These are phyloP conservation scores for Pteropus rufus DNA, from an alignment of 2,797 vertebrate genomes.

Conservation along the genomic window DNA sequence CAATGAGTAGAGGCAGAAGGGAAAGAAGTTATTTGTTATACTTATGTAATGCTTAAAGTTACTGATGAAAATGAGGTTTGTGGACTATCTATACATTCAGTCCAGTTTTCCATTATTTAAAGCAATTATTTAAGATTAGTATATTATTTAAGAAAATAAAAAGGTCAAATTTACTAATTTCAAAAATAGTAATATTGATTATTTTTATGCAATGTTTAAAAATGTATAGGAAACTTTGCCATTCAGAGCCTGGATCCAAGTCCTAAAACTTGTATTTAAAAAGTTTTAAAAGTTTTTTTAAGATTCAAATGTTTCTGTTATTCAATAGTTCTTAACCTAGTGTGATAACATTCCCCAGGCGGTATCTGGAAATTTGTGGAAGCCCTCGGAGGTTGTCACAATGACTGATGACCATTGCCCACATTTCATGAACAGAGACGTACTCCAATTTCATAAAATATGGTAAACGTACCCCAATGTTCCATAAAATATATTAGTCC, in stretches of 20 bases:
- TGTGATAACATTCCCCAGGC: background rate
- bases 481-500: background rate
- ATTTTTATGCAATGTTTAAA: conserved; percentile 46
- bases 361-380: background rate
- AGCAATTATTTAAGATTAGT: background rate
- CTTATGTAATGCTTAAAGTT: background rate
- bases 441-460: too few relatives aligned
- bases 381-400: background rate
- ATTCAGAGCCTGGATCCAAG: background rate
- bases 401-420: background rate
- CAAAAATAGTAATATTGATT: background rate
- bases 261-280: background rate
- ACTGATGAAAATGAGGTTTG: background rate
- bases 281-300: background rate
- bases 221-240: conserved; percentile 2
- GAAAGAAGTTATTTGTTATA: background rate
- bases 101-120: conserved; percentile 15
- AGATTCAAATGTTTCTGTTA: background rate
- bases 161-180: conserved; percentile 14
- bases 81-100: conserved; percentile 9
- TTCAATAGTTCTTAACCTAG: background rate
- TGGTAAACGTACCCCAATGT: background rate
- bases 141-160: conserved; percentile 26
- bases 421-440: background rate
- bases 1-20: background rate